Percentiles rank a stretch among this genome's conserved stretches.
phyloP scores from a whole-genome alignment of 23 tunicate genomes.

The Corella eumyota region DNA sequence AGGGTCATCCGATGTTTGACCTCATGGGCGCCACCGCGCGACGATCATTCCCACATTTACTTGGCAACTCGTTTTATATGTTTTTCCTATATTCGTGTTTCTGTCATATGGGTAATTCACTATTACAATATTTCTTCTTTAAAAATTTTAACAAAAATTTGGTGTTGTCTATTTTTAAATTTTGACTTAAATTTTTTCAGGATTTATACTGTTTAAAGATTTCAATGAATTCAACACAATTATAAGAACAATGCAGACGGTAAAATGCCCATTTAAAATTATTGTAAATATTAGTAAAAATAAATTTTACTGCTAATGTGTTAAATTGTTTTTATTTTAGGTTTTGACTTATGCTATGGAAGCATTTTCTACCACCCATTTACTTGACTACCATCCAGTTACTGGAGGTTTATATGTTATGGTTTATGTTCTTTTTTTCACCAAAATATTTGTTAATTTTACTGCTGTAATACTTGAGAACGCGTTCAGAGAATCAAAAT shows the following conservation, averaged over 20 bases:
- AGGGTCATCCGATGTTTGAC: slow-evolving; percentile 45
- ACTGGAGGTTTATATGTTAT: slow-evolving; percentile 32
- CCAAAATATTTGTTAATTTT: slow-evolving; percentile 52
- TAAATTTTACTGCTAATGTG: neutral
- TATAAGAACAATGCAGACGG: slow-evolving; percentile 45
- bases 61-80: slow-evolving; percentile 32
- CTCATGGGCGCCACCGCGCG: slow-evolving; percentile 32
- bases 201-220: slow-evolving; percentile 40
- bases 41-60: slow-evolving; percentile 10
- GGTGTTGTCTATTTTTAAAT: neutral
- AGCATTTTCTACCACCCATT: slow-evolving; percentile 23
- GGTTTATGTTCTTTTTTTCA: slow-evolving; percentile 25
- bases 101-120: slow-evolving; percentile 43
- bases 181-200: slow-evolving; percentile 6
- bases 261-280: neutral
- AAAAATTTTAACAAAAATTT: neutral
- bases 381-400: slow-evolving; percentile 35
- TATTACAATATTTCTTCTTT: neutral
- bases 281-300: neutral
- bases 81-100: slow-evolving; percentile 31
- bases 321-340: too few relatives aligned
- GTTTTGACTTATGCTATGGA: too few relatives aligned
- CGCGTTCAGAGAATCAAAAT: slow-evolving; percentile 46
- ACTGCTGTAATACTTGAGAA: slow-evolving; percentile 48
- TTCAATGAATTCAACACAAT: slow-evolving; percentile 39